A percentile compares a stretch with the other conserved stretches of the same genome.
phyloP scores from a whole-genome alignment of 2,113 vertebrate genomes.

The Muntiacus muntjak region DNA sequence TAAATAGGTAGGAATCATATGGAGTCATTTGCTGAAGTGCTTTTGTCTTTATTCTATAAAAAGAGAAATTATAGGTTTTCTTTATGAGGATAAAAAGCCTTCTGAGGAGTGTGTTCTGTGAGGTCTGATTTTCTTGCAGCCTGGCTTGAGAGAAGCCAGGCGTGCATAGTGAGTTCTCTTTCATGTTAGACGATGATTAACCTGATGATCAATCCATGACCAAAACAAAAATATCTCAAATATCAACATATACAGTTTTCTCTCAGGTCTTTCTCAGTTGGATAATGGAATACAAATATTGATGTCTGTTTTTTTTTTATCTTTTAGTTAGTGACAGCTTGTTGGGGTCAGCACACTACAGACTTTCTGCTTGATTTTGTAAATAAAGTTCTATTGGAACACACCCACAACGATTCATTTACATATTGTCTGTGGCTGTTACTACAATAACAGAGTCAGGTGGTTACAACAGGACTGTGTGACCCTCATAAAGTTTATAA shows the following conservation, averaged over 20 bases:
- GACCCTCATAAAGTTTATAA: not conserved
- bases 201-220: not conserved
- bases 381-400: constrained; percentile 25
- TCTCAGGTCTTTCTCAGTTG: not conserved
- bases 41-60: constrained; percentile 14
- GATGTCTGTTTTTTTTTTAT: not conserved
- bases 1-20: not conserved
- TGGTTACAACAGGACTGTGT: not conserved
- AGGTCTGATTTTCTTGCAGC: not conserved
- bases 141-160: not conserved
- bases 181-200: not conserved
- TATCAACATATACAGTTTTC: not conserved
- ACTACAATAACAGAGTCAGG: not conserved
- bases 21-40: not conserved
- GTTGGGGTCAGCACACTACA: not conserved
- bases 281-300: not conserved
- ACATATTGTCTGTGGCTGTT: not conserved
- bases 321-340: not conserved
- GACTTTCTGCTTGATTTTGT: not conserved
- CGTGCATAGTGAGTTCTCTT: not conserved
- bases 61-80: not conserved
- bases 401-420: not conserved
- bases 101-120: not conserved
- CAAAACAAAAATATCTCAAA: not conserved
- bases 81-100: not conserved